Evolutionary conservation across 2,113 vertebrate genomes (phyloP), one percentile per base, ranked within the genome.

Genomic region (Chitala chitala): DNA sequence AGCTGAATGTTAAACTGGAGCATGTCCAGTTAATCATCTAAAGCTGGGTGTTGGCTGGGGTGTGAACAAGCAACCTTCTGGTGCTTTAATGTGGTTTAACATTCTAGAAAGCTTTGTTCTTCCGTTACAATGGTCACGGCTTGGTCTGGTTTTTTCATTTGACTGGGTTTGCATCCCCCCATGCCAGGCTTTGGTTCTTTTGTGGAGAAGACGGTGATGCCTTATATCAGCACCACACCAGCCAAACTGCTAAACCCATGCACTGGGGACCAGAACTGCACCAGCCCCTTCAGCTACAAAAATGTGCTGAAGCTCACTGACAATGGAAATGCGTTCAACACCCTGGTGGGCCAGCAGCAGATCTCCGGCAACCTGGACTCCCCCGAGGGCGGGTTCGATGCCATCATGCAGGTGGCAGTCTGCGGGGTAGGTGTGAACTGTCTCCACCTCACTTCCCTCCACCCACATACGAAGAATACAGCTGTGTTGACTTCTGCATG

Each of bases 201-300:
- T 75, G 97, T 99, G 84, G 97, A 98, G 87, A 99, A 99, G 87
- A 99, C 96, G 0, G 97, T 99, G 40, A 99, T 99, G 97, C 97
- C 97, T 0, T 98, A 99, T 73, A 98, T 98, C 78, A 98, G 96
- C 84, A 99, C 97, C 54, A 98, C 96, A 0, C 95, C 96, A 4
- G 95, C 96, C 71, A 92, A 98, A 77, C 89, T 98, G 72, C 84
- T 87, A 79, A 99, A 99, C 84, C 97, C 97, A 36, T 99, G 97
- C 80, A 92, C 94, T 0, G 89, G 91, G 10, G 95, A 94, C 59
- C 90, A 96, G 78, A 98, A 98, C 88, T 99, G 97, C 73, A 98
- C 97, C 56, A 98, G 96, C 74, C 97, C 97, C 5, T 99, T 99
- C 85, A 99, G 97, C 88, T 98, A 98, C 80, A 98, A 96, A 87